These are phyloP conservation scores for Ophion ellenae DNA, from an alignment of 2,888 invertebrate species.

Conservation along the genomic window DNA sequence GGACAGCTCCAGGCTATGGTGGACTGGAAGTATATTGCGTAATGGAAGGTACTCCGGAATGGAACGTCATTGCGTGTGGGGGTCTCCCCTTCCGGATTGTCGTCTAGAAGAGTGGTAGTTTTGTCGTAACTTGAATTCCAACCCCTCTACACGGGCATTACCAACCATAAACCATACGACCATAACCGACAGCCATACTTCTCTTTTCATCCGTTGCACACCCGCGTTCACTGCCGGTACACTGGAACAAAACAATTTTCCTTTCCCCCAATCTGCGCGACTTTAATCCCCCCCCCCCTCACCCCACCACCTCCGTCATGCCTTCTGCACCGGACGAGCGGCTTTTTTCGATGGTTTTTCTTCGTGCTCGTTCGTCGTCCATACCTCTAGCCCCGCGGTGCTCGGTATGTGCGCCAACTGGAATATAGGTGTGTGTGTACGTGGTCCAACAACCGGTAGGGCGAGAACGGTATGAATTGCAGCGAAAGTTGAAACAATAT, in stretches of 20 bases:
- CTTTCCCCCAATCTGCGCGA: conserved; percentile 59
- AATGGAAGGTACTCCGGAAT: too few species aligned
- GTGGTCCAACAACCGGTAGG: conserved; percentile 57
- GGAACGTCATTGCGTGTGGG: too few species aligned
- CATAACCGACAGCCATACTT: conserved; percentile 44
- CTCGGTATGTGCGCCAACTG: conserved; percentile 22
- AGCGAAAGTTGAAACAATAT: conserved; percentile 83
- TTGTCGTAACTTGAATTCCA: conserved; percentile 23
- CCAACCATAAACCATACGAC: conserved; percentile 53
- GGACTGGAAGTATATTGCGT: neutral
- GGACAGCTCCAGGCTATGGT: neutral
- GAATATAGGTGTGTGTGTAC: conserved; percentile 22
- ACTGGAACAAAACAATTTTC: conserved; percentile 75
- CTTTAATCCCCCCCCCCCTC: neutral
- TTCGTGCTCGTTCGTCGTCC: conserved; percentile 25
- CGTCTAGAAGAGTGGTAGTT: too few species aligned
- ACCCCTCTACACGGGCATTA: conserved; percentile 20
- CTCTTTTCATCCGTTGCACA: conserved; percentile 41
- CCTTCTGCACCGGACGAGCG: conserved; percentile 37
- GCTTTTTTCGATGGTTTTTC: conserved; percentile 31
- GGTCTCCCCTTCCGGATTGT: too few species aligned
- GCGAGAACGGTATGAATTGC: conserved; percentile 73
- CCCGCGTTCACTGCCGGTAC: conserved; percentile 25
- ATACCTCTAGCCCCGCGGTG: neutral
- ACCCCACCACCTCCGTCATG: neutral